Evolutionary conservation across 2,113 vertebrate genomes (phyloP), one percentile per base, ranked within the genome.

Genomic region (Callipepla californica): DNA sequence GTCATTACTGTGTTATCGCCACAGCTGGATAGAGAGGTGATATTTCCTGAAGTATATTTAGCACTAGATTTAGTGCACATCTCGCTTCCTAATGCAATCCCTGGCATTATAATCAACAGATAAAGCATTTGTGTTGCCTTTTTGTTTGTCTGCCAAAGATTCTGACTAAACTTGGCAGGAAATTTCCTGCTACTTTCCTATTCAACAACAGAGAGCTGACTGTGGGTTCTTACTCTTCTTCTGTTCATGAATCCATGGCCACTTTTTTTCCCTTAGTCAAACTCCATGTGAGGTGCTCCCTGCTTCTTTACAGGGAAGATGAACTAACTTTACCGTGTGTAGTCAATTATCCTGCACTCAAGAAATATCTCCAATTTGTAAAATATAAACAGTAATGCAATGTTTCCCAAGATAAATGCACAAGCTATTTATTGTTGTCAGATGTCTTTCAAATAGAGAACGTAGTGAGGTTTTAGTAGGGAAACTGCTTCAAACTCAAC

Each of bases 11-110:
- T 98, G 2, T 44, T 3, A 7, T 93, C 94, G 1, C 79, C 94
- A 4, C 93, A 89, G 2, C 97, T 99, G 84, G 98, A 99, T 58
- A 98, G 99, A 98, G 99, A 99, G 98, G 99, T 99, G 96, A 97
- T 45, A 57, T 80, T 90, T 84, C 21, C 38, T 55, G 51, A 76
- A 85, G 16, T 10, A 9, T 67, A 68, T 86, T 76, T 70, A 83
- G 17, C 32, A 81, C n/a, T 59, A 32, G 23, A 9, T 45, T 30
- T 38, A 10, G 8, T 47, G 40, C 72, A 87, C 5, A 58, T 17
- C 62, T 68, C 53, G 9, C 21, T 87, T 40, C 47, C 55, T 61
- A 79, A 28, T 13, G 22, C 12, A 75, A 70, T 48, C 91, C 30
- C 32, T 85, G 63, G 9, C 45, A 28, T 0, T 3, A 45, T 4